phyloP scores from a whole-genome alignment of 2,888 invertebrate genomes.

The Dynastes grantii region DNA sequence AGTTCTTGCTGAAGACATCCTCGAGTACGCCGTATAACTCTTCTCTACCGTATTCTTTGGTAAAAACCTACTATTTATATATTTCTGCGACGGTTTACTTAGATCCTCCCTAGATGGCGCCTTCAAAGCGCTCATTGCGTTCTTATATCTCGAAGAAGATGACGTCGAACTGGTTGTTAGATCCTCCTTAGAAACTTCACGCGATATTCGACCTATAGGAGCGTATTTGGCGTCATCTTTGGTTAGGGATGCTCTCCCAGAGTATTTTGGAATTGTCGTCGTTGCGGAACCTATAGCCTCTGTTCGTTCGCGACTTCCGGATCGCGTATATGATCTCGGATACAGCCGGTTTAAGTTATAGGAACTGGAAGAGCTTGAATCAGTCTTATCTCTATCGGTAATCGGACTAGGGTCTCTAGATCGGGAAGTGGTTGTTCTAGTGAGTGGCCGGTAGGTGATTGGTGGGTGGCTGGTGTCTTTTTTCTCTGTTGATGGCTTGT shows the following conservation, averaged over 20 bases:
- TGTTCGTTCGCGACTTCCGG: conserved; percentile 65
- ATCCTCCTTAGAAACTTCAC: conserved; percentile 60
- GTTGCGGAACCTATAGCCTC: conserved; percentile 61
- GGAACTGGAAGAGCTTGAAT: conserved; percentile 72
- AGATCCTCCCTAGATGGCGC: conserved; percentile 66
- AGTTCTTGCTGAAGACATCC: conserved; percentile 64
- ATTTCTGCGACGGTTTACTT: conserved; percentile 64
- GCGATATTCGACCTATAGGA: conserved; percentile 58
- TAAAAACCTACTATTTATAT: conserved; percentile 69
- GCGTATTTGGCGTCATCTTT: conserved; percentile 62
- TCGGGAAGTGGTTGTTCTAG: conserved; percentile 63
- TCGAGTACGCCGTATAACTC: conserved; percentile 68
- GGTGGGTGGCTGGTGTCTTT: conserved; percentile 67
- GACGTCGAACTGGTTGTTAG: conserved; percentile 43
- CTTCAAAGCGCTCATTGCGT: conserved; percentile 58
- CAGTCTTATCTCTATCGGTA: conserved; percentile 69
- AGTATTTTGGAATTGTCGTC: conserved; percentile 64
- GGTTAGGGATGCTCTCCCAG: conserved; percentile 61
- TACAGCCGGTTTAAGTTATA: conserved; percentile 74
- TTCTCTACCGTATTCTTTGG: conserved; percentile 69
- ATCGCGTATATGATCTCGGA: conserved; percentile 69
- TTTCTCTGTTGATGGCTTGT: conserved; percentile 58
- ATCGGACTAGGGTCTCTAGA: conserved; percentile 76
- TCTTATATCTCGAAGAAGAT: conserved; percentile 47
- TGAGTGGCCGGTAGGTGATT: conserved; percentile 70